Evolutionary conservation across 2,797 vertebrate species (phyloP).

Genomic region (Cichlasoma orientale): DNA sequence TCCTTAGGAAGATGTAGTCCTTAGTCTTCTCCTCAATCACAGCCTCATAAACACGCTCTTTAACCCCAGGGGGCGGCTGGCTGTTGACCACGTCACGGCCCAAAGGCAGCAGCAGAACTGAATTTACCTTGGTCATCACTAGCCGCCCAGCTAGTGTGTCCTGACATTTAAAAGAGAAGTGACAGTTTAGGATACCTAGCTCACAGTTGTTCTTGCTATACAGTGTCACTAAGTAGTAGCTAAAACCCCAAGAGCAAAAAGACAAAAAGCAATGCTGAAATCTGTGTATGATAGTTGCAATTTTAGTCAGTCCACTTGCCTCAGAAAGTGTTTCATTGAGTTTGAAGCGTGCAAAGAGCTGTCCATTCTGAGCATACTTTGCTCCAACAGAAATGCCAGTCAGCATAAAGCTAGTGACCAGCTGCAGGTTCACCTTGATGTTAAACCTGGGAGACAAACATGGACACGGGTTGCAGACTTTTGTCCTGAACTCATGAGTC

Average conservation of each 20-base stretch:
- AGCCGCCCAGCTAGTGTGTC: conserved; percentile 97
- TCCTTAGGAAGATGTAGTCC: conserved; percentile 98
- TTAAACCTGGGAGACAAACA: conserved; percentile 87
- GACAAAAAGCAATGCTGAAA: neutral
- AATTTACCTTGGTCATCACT: conserved; percentile 99
- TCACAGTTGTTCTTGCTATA: neutral
- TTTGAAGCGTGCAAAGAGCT: conserved; percentile 98
- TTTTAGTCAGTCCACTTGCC: conserved; percentile 52
- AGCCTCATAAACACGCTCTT: conserved; percentile 97
- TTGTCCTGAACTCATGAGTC: neutral
- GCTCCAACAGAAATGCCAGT: conserved; percentile 98
- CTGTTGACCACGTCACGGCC: conserved; percentile 87
- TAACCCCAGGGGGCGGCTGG: conserved; percentile 90
- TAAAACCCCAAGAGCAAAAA: neutral
- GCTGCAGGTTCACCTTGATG: conserved; percentile 98
- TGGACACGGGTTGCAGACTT: neutral
- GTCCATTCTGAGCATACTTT: conserved; percentile 97
- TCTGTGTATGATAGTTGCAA: neutral
- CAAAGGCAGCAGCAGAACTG: conserved; percentile 93
- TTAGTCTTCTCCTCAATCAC: conserved; percentile 99
- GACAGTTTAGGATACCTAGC: neutral
- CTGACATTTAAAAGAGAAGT: conserved; percentile 28
- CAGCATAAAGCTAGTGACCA: conserved; percentile 98
- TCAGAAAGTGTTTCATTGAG: conserved; percentile 98
- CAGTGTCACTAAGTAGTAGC: neutral